Evolutionary conservation across 2,113 vertebrate genomes (phyloP).

Genomic region (Gadus chalcogrammus): DNA sequence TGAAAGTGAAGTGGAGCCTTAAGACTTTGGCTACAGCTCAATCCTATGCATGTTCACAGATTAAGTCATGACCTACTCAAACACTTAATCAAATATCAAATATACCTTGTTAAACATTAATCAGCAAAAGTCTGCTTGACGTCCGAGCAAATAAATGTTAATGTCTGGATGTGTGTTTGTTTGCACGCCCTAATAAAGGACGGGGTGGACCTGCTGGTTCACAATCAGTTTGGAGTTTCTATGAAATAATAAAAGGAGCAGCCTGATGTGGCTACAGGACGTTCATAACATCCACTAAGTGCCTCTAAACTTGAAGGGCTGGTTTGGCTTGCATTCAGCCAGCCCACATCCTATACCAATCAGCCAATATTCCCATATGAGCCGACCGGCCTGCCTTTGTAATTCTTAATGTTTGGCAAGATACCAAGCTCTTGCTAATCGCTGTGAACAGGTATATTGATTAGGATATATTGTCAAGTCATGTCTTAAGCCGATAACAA

Average conservation of each 20-base stretch:
- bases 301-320: constrained; percentile 25
- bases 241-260: constrained; percentile 14
- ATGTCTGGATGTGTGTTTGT: no score
- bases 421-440: not conserved
- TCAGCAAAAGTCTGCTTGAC: no score
- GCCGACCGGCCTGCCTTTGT: not conserved
- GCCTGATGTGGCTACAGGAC: constrained; percentile 15
- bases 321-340: constrained; percentile 49
- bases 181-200: not conserved
- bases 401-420: not conserved
- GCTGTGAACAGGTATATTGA: not conserved
- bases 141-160: no score
- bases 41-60: no score
- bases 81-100: no score
- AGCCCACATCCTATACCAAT: constrained; percentile 56
- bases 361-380: constrained; percentile 8
- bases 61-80: no score
- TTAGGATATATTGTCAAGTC: not conserved
- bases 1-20: no score
- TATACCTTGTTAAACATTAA: no score
- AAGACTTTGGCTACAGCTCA: no score
- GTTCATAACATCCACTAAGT: constrained; percentile 32
- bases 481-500: not conserved
- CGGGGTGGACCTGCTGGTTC: not conserved
- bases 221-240: not conserved